Base-by-base conservation (phyloP, 2,888 invertebrate genomes). In the Pasiphila rectangulata region DNA sequence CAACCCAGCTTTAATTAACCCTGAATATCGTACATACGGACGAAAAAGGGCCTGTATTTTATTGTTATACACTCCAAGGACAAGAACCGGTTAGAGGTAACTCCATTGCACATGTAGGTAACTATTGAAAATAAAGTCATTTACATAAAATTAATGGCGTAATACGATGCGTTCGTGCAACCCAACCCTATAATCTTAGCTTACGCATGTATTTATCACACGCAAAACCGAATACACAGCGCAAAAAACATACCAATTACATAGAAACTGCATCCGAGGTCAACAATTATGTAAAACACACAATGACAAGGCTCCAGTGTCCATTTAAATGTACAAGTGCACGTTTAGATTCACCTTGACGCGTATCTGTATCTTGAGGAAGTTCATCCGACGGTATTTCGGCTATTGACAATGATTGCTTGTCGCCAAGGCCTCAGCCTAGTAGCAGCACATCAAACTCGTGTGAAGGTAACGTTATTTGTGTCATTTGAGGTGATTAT, bases 291-390 rank as follows among this genome's bases (percentile, higher is more conserved):
- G 78, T 82, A 79, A 82, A 79, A 69, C 56, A 66, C 60, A 73
- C 75, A 73, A 72, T 69, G 64, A 78, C 83, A 83, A 83, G 82
- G 83, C 66, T 77, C 68, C 57, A 54, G 72, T 72, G 68, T 63
- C 64, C 71, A 74, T 78, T 79, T 68, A 67, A 59, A 61, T 59
- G 62, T 67, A 69, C 71, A 70, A 70, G 63, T 69, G 66, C 54
- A 71, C 60, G 64, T 34, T 37, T 16, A 67, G 63, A 72, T 65
- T 79, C 62, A 68, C 86, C 86, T 86, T 86, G 85, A 83, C 81
- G 76, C 59, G 63, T 65, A 72, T 75, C 67, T 59, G 49, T 61
- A 62, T 64, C 67, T 69, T 68, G 67, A 82, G 82, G 84, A 85
- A 85, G 79, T 78, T 65, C 61, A 63, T 67, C 61, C 57, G 75